Percentiles rank a stretch among this genome's conserved stretches.
These are phyloP conservation scores for Xiphias gladius DNA, from an alignment of 2,113 vertebrate genomes.

Conservation along the genomic window DNA sequence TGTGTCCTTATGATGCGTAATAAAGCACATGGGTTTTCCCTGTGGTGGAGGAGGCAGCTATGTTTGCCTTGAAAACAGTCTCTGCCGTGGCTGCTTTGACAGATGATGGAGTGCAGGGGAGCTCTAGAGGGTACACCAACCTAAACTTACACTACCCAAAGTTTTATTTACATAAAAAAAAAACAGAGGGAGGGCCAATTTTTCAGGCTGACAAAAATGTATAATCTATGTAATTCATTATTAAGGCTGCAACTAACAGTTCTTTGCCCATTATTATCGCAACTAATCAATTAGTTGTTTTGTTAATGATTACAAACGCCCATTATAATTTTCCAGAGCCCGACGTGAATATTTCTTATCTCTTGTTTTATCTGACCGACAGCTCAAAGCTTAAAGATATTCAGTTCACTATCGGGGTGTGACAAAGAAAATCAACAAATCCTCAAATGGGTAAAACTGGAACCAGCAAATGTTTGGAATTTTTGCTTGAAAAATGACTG, in stretches of 20 bases:
- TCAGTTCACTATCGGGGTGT: not conserved
- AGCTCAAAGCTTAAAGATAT: no score
- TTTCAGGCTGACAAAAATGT: not conserved
- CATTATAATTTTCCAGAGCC: no score
- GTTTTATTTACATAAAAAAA: not conserved
- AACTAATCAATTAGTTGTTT: not conserved
- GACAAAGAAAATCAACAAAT: not conserved
- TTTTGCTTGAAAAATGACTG: no score
- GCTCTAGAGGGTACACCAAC: not conserved
- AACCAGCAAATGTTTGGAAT: not conserved
- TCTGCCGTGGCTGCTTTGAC: not conserved
- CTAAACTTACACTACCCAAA: not conserved
- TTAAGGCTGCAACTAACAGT: not conserved
- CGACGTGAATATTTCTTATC: no score
- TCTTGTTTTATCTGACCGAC: not conserved
- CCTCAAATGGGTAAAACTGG: not conserved
- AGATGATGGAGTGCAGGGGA: constrained; percentile 26
- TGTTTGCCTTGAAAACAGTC: constrained; percentile 1
- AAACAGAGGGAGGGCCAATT: not conserved
- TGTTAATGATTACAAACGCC: not conserved
- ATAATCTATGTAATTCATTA: not conserved
- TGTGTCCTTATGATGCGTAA: constrained; percentile 5
- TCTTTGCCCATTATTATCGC: not conserved
- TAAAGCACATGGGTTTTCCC: not conserved
- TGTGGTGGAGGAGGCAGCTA: not conserved